A percentile compares a stretch with the other conserved stretches of the same genome.
Conservation (phyloP, 2,797 vertebrate species). For the Pipistrellus kuhlii region DNA sequence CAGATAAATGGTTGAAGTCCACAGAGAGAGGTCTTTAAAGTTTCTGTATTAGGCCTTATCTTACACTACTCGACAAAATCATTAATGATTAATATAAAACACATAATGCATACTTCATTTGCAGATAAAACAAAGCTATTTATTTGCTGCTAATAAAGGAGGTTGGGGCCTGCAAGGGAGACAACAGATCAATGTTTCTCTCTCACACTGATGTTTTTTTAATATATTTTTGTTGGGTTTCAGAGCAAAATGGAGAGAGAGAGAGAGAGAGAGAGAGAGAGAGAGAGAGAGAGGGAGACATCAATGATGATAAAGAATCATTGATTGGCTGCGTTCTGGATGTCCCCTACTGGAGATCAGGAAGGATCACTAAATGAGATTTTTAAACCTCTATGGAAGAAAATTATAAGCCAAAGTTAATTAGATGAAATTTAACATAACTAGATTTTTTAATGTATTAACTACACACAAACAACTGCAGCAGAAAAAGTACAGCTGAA, state of each 20-base stretch:
- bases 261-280: too few species aligned
- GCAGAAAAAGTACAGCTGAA: neutral
- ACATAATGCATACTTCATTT: neutral
- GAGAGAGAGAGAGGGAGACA: too few species aligned
- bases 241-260: too few species aligned
- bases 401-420: conserved; percentile 23
- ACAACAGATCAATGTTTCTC: too few species aligned
- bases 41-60: neutral
- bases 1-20: neutral
- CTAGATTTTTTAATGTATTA: neutral
- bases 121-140: neutral
- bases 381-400: neutral
- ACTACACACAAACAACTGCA: neutral
- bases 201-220: too few species aligned
- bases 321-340: too few species aligned
- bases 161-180: too few species aligned
- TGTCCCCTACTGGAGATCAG: too few species aligned
- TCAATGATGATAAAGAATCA: too few species aligned
- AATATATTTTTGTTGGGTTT: too few species aligned
- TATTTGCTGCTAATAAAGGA: conserved; percentile 22
- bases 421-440: conserved; percentile 29
- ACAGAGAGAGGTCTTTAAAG: neutral
- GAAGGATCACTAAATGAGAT: neutral
- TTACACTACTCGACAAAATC: neutral
- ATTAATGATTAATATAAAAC: conserved; percentile 49